These are phyloP conservation scores for Lepidostoma basale DNA, from an alignment of 1,140 invertebrate species.

Conservation along the genomic window DNA sequence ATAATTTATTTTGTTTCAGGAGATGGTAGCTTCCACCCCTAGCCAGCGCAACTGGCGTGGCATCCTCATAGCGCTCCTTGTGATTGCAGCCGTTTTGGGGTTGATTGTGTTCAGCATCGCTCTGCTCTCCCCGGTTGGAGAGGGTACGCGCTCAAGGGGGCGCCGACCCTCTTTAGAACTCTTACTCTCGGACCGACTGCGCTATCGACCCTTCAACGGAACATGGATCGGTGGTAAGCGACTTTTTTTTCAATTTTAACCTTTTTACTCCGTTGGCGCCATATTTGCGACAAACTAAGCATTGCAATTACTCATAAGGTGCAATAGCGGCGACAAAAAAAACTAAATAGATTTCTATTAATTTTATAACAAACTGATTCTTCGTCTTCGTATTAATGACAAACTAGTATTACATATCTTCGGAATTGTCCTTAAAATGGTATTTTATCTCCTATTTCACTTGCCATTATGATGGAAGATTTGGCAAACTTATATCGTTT, in stretches of 20 bases:
- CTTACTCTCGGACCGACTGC: conserved; percentile 67
- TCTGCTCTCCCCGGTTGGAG: conserved; percentile 77
- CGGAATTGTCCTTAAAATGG: too few species aligned
- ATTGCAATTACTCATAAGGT: too few species aligned
- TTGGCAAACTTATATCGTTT: too few species aligned
- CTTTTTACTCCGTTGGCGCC: too few species aligned
- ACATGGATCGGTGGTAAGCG: conserved; percentile 80
- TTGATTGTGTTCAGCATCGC: conserved; percentile 88
- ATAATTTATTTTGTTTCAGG: conserved; percentile 62
- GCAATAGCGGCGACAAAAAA: too few species aligned
- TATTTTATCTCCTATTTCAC: too few species aligned
- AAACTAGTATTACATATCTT: too few species aligned
- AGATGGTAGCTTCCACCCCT: conserved; percentile 79
- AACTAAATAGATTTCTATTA: too few species aligned
- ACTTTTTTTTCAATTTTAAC: not conserved
- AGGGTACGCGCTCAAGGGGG: conserved; percentile 70
- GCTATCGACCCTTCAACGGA: conserved; percentile 72
- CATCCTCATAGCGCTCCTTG: conserved; percentile 85
- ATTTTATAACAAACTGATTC: too few species aligned
- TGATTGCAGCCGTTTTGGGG: conserved; percentile 84
- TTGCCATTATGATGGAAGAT: too few species aligned
- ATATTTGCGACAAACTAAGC: too few species aligned
- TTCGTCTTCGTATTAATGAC: too few species aligned
- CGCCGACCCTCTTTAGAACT: conserved; percentile 70
- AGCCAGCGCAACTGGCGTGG: conserved; percentile 88